phyloP scores from a whole-genome alignment of 2,113 vertebrate species.

The Piprites chloris region DNA sequence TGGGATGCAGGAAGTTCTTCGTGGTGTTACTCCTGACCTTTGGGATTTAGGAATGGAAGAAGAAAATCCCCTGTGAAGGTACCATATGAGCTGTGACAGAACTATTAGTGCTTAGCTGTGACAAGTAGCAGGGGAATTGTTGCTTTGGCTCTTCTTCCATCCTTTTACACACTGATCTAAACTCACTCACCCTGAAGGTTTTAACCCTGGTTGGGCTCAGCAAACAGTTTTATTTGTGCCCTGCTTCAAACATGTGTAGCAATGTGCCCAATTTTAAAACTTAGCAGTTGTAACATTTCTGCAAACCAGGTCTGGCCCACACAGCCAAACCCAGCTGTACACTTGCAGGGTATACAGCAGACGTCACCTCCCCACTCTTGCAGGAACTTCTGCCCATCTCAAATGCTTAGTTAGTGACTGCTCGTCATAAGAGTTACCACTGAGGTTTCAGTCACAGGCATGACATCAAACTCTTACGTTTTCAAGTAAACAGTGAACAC shows the following conservation, averaged over 20 bases:
- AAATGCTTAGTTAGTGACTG: not conserved
- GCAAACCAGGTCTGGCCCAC: not conserved
- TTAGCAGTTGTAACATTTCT: not conserved
- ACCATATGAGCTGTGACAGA: not conserved
- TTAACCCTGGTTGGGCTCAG: not conserved
- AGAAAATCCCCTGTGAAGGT: not conserved
- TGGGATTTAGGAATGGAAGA: not conserved
- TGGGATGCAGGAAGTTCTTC: not conserved
- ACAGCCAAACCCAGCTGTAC: not conserved
- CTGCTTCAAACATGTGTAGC: not conserved
- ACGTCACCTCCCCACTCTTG: too few species aligned
- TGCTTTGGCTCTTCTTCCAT: not conserved
- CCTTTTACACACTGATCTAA: not conserved
- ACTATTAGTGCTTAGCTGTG: not conserved
- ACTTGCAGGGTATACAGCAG: not conserved
- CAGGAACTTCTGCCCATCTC: not conserved
- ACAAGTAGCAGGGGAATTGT: fast-evolving
- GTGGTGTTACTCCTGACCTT: not conserved
- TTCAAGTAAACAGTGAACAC: not conserved
- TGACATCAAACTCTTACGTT: not conserved
- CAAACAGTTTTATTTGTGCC: not conserved
- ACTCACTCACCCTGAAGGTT: not conserved
- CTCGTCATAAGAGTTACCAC: not conserved
- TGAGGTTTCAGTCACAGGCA: not conserved
- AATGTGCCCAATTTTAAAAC: not conserved